Evolutionary conservation across 1,140 invertebrate genomes (phyloP).

Genomic region (Elysia chlorotica): DNA sequence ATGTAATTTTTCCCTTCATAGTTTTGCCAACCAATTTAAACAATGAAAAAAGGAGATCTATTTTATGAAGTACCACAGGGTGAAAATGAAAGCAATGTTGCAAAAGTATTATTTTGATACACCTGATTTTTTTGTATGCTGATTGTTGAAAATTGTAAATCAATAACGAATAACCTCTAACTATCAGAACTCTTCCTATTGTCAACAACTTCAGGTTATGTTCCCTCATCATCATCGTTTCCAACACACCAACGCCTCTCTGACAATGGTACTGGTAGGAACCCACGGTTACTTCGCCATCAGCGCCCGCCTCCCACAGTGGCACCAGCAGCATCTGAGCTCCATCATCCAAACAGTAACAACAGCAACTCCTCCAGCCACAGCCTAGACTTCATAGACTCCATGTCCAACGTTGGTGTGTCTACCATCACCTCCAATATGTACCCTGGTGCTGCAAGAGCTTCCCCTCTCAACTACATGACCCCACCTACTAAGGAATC

Average conservation of each 20-base stretch:
- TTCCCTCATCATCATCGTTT: background rate
- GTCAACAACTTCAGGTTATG: background rate
- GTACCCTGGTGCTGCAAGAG: background rate
- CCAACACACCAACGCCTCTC: background rate
- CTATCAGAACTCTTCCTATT: background rate
- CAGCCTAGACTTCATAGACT: background rate
- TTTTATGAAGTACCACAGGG: too few species aligned
- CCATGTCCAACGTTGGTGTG: background rate
- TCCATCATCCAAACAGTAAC: background rate
- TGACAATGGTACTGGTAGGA: too few species aligned
- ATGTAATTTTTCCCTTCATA: too few species aligned
- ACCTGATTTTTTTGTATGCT: too few species aligned
- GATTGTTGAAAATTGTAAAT: too few species aligned
- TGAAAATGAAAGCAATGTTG: too few species aligned
- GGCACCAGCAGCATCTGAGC: constrained; percentile 1
- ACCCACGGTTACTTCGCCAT: too few species aligned
- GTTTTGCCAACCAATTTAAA: too few species aligned
- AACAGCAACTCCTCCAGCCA: background rate
- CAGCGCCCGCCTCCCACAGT: background rate
- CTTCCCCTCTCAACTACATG: background rate
- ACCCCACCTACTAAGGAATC: constrained; percentile 16
- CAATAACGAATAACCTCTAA: background rate
- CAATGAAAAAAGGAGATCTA: too few species aligned
- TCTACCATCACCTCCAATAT: background rate
- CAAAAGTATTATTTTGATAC: too few species aligned